Base-by-base conservation (phyloP, 2,888 invertebrate genomes). In the Dasypolia templi region DNA sequence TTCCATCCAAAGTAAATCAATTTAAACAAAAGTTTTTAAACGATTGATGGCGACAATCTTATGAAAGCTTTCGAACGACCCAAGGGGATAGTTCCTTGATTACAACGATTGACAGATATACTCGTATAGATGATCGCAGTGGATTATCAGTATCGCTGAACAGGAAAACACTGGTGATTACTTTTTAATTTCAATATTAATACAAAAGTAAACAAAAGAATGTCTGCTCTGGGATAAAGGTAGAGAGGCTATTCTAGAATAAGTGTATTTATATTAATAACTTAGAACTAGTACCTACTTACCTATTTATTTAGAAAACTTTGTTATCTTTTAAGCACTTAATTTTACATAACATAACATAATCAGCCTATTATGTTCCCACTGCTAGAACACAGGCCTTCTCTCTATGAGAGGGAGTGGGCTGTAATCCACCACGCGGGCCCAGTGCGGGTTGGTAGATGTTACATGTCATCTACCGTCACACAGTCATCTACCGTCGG, bases 1-100 rank as follows among this genome's bases (percentile, higher is more conserved):
- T 63, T 29, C 69, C 17, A 51, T 51, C 69, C 69, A 46, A 51
- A 63, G 69, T 51, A 70, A 51, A 51, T 46, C 11, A 63, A n/a
- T n/a, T 29, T 32, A 29, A 11, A 9, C 17, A 6, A 35, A 55
- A 35, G 22, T 6, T 46, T 39, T 72, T 42, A 59, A 72, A 49
- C 19, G n/a, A 58, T 69, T 72, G 49, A 67, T 66, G 35, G 12
- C 4, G 7, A 14, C 7, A 17, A 46, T 70, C 19, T 3, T 42
- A 58, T 19, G 4, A 44, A 58, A 49, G 19, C n/a, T 29, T 69
- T 46, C 35, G 1, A 17, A 26, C 11, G 26, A 59, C 26, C 9
- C 59, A 17, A 0, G 26, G 22, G 71, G 11, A 59, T 42, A 58
- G 51, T 32, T 70, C 17, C 2, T 26, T 9, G 19, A n/a, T 19